Conservation (phyloP, 2,888 invertebrate species). For the Notodonta dromedarius region DNA sequence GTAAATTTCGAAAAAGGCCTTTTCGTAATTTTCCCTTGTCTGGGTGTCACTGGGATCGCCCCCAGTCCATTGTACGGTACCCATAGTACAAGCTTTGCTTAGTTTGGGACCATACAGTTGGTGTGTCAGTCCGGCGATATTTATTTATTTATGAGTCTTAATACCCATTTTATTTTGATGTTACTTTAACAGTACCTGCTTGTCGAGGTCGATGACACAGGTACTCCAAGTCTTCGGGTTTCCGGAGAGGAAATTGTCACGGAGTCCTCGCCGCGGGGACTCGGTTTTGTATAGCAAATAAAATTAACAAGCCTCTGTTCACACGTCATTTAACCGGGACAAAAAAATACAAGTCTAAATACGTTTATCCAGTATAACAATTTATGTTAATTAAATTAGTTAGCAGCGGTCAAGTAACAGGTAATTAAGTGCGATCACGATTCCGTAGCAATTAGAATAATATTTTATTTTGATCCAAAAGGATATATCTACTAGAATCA, state of each 20-base stretch:
- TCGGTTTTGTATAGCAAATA: constrained; percentile 56
- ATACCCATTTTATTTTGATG: not conserved
- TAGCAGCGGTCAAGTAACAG: constrained; percentile 46
- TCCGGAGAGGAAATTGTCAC: constrained; percentile 42
- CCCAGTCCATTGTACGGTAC: no score
- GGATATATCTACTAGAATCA: no score
- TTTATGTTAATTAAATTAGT: constrained; percentile 66
- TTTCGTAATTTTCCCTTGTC: no score
- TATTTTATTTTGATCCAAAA: not conserved
- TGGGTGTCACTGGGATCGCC: no score
- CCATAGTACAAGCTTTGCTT: no score
- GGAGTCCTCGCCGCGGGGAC: constrained; percentile 28
- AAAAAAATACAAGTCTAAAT: constrained; percentile 64
- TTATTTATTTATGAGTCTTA: no score
- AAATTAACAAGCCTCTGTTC: constrained; percentile 60
- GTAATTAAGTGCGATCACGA: constrained; percentile 31
- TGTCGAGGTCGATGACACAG: constrained; percentile 35
- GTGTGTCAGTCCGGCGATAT: no score
- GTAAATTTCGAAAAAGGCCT: no score
- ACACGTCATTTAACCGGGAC: constrained; percentile 69
- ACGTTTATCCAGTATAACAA: constrained; percentile 64
- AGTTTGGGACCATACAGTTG: no score
- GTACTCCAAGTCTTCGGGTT: constrained; percentile 17
- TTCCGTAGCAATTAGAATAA: constrained; percentile 35
- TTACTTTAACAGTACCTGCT: constrained; percentile 17